Conservation (phyloP, 2,113 vertebrate species). For the Nycticryphes semicollaris region DNA sequence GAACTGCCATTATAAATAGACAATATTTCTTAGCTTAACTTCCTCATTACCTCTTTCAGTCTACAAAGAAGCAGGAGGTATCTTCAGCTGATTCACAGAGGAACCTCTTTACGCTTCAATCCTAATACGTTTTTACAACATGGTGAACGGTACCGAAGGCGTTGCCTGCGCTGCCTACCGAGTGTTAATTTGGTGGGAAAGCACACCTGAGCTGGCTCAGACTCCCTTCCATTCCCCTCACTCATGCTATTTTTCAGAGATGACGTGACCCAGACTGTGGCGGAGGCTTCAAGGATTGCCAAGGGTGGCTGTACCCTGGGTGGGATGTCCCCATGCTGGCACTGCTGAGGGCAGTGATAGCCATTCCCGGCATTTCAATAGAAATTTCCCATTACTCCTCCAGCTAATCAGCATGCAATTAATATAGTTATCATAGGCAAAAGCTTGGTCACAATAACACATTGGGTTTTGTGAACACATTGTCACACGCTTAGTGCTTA, state of each 20-base stretch:
- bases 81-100: neutral
- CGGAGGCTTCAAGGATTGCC: neutral
- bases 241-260: neutral
- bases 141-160: neutral
- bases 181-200: neutral
- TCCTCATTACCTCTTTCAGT: neutral
- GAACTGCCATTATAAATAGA: neutral
- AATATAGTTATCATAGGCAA: neutral
- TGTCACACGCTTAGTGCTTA: neutral
- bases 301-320: neutral
- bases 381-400: neutral
- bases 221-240: neutral
- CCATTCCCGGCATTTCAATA: neutral
- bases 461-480: neutral
- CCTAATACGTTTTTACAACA: neutral
- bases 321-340: neutral
- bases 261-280: rapidly evolving
- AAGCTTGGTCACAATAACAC: neutral
- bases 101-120: neutral
- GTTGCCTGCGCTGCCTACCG: neutral
- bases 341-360: neutral
- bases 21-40: neutral
- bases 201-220: neutral
- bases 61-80: neutral
- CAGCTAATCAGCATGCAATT: neutral